Conservation (phyloP, 2,797 vertebrate species). For the Lycodopsis pacificus region DNA sequence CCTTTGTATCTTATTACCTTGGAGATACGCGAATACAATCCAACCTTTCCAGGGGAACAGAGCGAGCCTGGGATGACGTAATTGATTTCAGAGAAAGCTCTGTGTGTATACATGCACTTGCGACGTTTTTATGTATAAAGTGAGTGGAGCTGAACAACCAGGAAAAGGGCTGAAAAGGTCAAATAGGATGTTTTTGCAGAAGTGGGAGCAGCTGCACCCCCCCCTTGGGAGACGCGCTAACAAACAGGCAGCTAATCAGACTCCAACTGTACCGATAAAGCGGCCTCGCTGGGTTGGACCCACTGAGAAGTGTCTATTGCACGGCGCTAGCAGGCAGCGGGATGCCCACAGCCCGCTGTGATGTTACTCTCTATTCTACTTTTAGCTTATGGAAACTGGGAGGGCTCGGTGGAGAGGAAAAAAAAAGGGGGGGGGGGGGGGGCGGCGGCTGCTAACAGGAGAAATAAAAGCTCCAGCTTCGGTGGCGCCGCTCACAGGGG, state of each 20-base stretch:
- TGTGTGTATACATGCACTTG: constrained; percentile 12
- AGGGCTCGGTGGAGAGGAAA: constrained; percentile 26
- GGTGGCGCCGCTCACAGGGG: constrained; percentile 45
- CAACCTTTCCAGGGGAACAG: constrained; percentile 57
- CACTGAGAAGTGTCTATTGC: constrained; percentile 27
- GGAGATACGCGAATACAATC: constrained; percentile 51
- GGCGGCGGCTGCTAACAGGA: constrained; percentile 45
- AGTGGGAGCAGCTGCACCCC: constrained; percentile 46
- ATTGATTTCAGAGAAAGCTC: constrained; percentile 61
- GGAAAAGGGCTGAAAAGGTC: constrained; percentile 69
- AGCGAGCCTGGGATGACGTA: constrained; percentile 44
- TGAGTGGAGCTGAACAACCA: constrained; percentile 40
- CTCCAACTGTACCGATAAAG: constrained; percentile 46
- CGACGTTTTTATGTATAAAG: constrained; percentile 43
- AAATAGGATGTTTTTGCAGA: constrained; percentile 68
- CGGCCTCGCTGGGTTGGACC: constrained; percentile 20
- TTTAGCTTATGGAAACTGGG: constrained; percentile 74
- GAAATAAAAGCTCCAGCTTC: constrained; percentile 65
- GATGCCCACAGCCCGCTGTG: constrained; percentile 51
- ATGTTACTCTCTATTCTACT: constrained; percentile 61
- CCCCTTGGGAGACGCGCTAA: constrained; percentile 38
- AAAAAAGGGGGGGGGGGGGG: background rate
- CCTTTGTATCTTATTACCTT: constrained; percentile 63
- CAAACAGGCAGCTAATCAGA: constrained; percentile 65
- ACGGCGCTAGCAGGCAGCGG: constrained; percentile 26